Conservation (phyloP, 2,797 vertebrate genomes). For the Coracias cyanogaster region DNA sequence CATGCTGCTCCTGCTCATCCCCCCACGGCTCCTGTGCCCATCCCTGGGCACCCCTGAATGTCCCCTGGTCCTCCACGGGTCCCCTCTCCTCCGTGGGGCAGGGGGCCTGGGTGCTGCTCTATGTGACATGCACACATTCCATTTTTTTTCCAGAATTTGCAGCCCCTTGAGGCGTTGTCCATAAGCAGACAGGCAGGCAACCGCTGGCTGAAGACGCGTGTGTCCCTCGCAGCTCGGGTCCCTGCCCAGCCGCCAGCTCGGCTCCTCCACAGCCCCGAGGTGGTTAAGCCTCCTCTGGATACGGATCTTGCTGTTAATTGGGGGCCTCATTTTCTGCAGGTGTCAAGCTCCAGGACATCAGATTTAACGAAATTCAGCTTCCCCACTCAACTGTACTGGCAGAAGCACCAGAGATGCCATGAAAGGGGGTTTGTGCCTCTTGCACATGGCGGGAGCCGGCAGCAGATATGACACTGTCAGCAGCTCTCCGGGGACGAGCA, state of each 20-base stretch:
- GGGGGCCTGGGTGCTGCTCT: fast-evolving
- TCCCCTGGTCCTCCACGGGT: fast-evolving
- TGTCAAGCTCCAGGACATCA: constrained; percentile 68
- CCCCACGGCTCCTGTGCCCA: fast-evolving
- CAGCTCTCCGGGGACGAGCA: background rate
- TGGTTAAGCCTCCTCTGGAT: background rate
- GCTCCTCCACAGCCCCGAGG: background rate
- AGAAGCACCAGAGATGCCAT: background rate
- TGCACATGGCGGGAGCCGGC: background rate
- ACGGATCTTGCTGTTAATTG: constrained; percentile 10
- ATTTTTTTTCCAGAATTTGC: background rate
- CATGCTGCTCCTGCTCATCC: background rate
- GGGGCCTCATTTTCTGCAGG: constrained; percentile 34
- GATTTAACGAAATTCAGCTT: constrained; percentile 1
- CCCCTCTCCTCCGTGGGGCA: fast-evolving
- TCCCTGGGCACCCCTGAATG: background rate
- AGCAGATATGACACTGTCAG: constrained; percentile 34
- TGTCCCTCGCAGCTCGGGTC: background rate
- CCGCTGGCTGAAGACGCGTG: fast-evolving
- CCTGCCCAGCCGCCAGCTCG: background rate
- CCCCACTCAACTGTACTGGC: background rate
- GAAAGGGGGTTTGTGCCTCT: background rate
- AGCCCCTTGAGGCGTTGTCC: background rate
- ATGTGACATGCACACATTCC: fast-evolving
- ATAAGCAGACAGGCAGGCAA: background rate